Conservation (phyloP, 2,888 invertebrate genomes). For the Athetis lepigone region DNA sequence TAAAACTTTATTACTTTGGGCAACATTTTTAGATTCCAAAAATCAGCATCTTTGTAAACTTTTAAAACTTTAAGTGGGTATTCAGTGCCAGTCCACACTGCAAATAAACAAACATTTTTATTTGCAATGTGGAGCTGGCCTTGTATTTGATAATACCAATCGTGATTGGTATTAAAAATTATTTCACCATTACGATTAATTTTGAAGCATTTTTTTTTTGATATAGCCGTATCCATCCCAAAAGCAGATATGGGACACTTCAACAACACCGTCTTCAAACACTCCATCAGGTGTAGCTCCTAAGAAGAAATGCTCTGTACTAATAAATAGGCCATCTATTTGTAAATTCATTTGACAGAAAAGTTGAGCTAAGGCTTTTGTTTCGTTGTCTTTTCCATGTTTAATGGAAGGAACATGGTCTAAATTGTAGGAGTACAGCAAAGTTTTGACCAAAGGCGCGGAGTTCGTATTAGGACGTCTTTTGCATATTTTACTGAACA, state of each 20-base stretch:
- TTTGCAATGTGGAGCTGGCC: conserved; percentile 45
- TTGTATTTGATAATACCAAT: conserved; percentile 47
- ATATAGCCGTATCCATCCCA: conserved; percentile 16
- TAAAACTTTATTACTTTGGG: conserved; percentile 3
- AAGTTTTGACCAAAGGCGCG: conserved; percentile 24
- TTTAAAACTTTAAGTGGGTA: conserved; percentile 11
- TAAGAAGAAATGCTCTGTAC: conserved; percentile 6
- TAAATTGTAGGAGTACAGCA: conserved; percentile 15
- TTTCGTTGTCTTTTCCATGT: conserved; percentile 33
- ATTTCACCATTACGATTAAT: not conserved
- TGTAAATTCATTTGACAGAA: not conserved
- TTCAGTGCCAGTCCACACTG: conserved; percentile 12
- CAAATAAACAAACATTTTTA: conserved; percentile 14
- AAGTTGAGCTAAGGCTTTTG: conserved; percentile 28
- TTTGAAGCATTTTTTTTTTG: conserved; percentile 34
- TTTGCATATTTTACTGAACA: conserved; percentile 30
- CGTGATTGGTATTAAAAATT: conserved; percentile 25
- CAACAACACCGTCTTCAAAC: conserved; percentile 32
- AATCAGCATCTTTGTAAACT: conserved; percentile 9
- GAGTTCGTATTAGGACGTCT: conserved; percentile 24
- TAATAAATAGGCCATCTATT: conserved; percentile 22
- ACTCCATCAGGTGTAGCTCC: conserved; percentile 33
- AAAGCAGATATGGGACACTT: conserved; percentile 38
- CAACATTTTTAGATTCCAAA: conserved; percentile 2
- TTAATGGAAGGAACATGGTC: conserved; percentile 14